Base-by-base conservation (phyloP, 92 coral and sea anemone genomes). In the Ricordea florida region DNA sequence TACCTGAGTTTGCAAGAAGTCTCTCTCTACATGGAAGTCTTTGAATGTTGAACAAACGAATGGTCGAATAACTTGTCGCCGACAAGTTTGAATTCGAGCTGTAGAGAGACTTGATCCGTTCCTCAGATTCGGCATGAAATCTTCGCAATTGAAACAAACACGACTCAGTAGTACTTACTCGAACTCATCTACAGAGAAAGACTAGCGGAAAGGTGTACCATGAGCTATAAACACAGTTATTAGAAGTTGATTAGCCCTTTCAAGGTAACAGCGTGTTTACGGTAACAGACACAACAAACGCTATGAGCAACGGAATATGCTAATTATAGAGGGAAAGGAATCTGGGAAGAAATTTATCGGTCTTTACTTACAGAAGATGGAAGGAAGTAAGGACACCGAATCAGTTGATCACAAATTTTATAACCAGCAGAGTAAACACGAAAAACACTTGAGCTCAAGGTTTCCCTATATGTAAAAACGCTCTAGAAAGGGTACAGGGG, bases 1-100 rank as follows among this genome's bases (percentile, higher is more conserved):
- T 40, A 96, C 73, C 10, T 69, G 68, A 6, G 80, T 81, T 23
- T 80, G 81, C 15, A 96, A 69, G 51, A 85, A 89, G 58, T 92
- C 94, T 21, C 99, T 69, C 58, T 96, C 99, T 5, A 53, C 69
- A 41, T 83, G 86, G 57, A 96, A 96, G 27, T 96, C 99, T 72
- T 64, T 77, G 24, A 96, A 96, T 8, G 99, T 96, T 6, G 98
- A 94, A 43, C 99, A 96, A n/a, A 96, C 91, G 44, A 96, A 96
- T 2, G 99, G 99, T 22, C 67, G 81, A 17, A 96, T 86, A 40
- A 79, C 60, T 29, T 84, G 66, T 28, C 99, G 75, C 22, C 89
- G 43, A 18, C 97, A 88, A 20, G 65, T 57, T 24, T 92, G 87
- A 49, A 87, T 69, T 31, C 97, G 11, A 16, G 69, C 69, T 8